These are phyloP conservation scores for Macaria liturata DNA, from an alignment of 2,888 invertebrate genomes.

Conservation along the genomic window DNA sequence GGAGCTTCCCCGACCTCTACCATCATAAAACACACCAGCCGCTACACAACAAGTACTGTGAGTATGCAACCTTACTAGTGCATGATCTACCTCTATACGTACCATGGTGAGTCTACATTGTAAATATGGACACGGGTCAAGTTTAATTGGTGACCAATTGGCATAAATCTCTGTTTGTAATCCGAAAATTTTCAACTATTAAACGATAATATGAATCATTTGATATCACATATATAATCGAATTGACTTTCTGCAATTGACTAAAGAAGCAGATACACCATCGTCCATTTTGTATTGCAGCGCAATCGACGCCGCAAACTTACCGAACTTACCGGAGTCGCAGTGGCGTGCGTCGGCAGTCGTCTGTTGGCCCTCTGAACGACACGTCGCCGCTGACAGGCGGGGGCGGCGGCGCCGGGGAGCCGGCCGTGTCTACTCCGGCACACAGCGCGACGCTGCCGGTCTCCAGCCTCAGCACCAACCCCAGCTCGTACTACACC, in stretches of 20 bases:
- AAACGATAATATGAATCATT: too few species aligned
- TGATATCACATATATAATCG: too few species aligned
- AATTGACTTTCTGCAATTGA: too few species aligned
- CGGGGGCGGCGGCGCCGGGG: conserved; percentile 56
- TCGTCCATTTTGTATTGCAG: conserved; percentile 61
- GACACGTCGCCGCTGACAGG: conserved; percentile 78
- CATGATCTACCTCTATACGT: conserved; percentile 49
- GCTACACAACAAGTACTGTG: conserved; percentile 88
- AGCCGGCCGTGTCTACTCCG: conserved; percentile 72
- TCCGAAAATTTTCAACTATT: too few species aligned
- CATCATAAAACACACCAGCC: conserved; percentile 90
- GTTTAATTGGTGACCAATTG: too few species aligned
- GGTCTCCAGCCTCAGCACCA: conserved; percentile 80
- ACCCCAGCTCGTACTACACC: conserved; percentile 84
- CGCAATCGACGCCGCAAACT: conserved; percentile 85
- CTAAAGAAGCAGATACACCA: too few species aligned
- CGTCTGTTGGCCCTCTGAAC: conserved; percentile 84
- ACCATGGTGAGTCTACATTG: conserved; percentile 1
- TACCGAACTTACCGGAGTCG: conserved; percentile 83
- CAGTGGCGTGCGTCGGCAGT: conserved; percentile 84
- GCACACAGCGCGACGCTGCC: conserved; percentile 78
- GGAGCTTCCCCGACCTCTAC: conserved; percentile 94
- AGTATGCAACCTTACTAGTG: conserved; percentile 73
- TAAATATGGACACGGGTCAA: background rate
- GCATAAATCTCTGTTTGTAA: too few species aligned